These are phyloP conservation scores for Leucosticte australis DNA, from an alignment of 2,113 vertebrate species.

Conservation along the genomic window DNA sequence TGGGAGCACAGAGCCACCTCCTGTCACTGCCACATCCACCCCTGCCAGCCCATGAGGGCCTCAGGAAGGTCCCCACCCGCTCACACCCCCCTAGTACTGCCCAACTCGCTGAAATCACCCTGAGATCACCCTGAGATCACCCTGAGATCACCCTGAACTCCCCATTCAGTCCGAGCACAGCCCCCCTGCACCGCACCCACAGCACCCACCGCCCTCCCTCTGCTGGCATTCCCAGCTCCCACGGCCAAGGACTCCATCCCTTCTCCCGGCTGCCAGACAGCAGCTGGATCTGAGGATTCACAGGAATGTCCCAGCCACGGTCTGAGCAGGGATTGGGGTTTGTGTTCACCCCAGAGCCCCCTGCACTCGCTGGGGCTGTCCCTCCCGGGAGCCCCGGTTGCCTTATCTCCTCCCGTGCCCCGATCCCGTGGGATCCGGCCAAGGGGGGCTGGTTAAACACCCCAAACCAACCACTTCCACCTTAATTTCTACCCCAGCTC, in stretches of 20 bases:
- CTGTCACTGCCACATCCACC: neutral
- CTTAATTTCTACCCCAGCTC: neutral
- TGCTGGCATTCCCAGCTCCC: fast-evolving
- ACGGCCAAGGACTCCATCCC: fast-evolving
- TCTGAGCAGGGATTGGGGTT: neutral
- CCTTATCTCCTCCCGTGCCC: neutral
- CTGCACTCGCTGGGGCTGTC: fast-evolving
- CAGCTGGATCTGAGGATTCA: neutral
- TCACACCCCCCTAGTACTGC: neutral
- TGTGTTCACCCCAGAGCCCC: neutral
- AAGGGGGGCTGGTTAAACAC: neutral
- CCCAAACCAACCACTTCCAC: neutral
- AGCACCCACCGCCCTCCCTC: neutral
- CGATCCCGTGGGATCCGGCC: neutral
- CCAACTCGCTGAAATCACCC: neutral
- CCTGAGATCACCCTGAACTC: neutral
- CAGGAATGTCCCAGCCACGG: neutral
- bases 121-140: neutral
- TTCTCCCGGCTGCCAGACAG: neutral
- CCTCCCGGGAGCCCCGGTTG: neutral
- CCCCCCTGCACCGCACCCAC: neutral
- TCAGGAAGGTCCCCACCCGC: neutral
- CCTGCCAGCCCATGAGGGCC: neutral
- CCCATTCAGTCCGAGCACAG: neutral
- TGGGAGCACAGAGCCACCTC: neutral